A percentile compares a stretch with the other conserved stretches of the same genome.
phyloP scores from a whole-genome alignment of 2,797 vertebrate genomes.

The Myotis pilosus region DNA sequence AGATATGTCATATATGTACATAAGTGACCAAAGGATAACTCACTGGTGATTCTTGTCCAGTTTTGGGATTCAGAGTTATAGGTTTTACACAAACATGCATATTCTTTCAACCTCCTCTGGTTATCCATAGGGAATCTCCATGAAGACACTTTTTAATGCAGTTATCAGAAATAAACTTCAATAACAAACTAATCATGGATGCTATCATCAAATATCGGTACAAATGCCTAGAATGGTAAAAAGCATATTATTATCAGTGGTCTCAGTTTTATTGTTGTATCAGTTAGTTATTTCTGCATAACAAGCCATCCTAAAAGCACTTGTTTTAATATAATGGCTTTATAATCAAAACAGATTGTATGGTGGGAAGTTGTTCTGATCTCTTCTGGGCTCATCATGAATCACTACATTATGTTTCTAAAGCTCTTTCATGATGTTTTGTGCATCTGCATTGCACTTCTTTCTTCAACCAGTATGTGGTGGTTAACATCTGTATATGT shows the following conservation, averaged over 20 bases:
- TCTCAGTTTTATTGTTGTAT: background rate
- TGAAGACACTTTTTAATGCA: background rate
- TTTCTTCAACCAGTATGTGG: background rate
- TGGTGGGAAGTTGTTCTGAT: background rate
- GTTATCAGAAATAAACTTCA: background rate
- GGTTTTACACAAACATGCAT: background rate
- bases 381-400: too few species aligned
- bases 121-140: background rate
- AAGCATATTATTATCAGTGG: background rate
- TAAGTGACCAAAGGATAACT: background rate
- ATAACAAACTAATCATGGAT: background rate
- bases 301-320: background rate
- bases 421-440: background rate
- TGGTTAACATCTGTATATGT: too few species aligned
- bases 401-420: background rate
- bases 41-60: background rate
- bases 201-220: background rate
- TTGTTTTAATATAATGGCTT: background rate
- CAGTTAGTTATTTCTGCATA: background rate
- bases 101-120: background rate
- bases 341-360: accelerated
- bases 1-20: background rate
- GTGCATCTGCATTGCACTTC: background rate
- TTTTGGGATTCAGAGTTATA: background rate
- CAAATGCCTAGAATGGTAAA: background rate